A percentile compares a stretch with the other conserved stretches of the same genome.
Evolutionary conservation across 2,113 vertebrate species (phyloP).

Genomic region (Oryzias javanicus): DNA sequence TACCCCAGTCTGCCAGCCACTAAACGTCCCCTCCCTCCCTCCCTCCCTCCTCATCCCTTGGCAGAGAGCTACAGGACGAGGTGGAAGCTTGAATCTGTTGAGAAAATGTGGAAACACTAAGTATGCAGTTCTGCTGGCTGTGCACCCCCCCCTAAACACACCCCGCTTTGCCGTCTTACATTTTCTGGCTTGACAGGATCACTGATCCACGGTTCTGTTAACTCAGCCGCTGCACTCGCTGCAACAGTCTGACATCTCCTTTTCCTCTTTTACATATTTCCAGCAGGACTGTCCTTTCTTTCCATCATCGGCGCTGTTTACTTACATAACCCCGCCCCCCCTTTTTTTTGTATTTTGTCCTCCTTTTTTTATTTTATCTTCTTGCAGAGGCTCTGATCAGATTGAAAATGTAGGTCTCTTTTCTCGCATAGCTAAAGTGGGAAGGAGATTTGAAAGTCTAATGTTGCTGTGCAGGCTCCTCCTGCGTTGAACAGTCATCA

Average conservation of each 20-base stretch:
- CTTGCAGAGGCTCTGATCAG: slow-evolving; percentile 21
- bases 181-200: slow-evolving; percentile 56
- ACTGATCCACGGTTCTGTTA: slow-evolving; percentile 62
- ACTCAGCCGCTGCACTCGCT: slow-evolving; percentile 49
- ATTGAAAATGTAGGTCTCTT: slow-evolving; percentile 49
- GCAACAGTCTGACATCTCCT: slow-evolving; percentile 32
- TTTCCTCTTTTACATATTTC: slow-evolving; percentile 42
- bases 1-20: slow-evolving; percentile 22
- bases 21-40: neutral
- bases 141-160: slow-evolving; percentile 32
- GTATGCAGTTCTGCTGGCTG: slow-evolving; percentile 41
- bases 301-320: neutral
- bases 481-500: slow-evolving; percentile 45
- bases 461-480: slow-evolving; percentile 41
- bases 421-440: slow-evolving; percentile 33
- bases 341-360: neutral
- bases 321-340: neutral
- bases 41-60: slow-evolving; percentile 15
- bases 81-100: slow-evolving; percentile 30
- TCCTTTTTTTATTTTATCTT: slow-evolving; percentile 8
- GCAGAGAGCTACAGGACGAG: slow-evolving; percentile 19
- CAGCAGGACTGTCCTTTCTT: slow-evolving; percentile 35
- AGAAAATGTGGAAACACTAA: slow-evolving; percentile 23
- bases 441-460: slow-evolving; percentile 55
- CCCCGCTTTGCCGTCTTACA: slow-evolving; percentile 50